These are phyloP conservation scores for Thecocarcelia acutangulata DNA, from an alignment of 2,888 invertebrate genomes.

Conservation along the genomic window DNA sequence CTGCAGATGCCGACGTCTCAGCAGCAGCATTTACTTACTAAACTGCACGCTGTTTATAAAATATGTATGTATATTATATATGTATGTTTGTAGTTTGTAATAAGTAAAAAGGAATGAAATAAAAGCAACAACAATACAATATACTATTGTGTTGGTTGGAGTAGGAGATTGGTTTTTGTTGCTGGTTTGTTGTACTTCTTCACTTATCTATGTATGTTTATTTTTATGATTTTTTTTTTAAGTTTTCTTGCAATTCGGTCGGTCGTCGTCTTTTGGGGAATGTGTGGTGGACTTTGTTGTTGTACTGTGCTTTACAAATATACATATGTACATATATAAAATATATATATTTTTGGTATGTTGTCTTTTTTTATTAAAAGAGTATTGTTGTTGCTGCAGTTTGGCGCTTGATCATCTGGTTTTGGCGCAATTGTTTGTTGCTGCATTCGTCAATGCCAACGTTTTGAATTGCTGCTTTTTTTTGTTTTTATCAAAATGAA, in stretches of 20 bases:
- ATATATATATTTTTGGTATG: conserved; percentile 37
- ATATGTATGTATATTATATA: conserved; percentile 1
- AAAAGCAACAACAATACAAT: conserved; percentile 27
- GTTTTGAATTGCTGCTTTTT: conserved; percentile 46
- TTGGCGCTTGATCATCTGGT: conserved; percentile 73
- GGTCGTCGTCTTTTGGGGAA: conserved; percentile 69
- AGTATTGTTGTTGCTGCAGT: conserved; percentile 64
- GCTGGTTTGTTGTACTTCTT: conserved; percentile 70
- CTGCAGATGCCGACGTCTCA: conserved; percentile 39
- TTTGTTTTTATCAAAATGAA: conserved; percentile 12
- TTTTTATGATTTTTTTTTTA: conserved; percentile 9
- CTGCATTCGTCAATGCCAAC: conserved; percentile 43
- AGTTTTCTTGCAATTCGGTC: conserved; percentile 36
- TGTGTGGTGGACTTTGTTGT: conserved; percentile 63
- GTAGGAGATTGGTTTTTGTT: conserved; percentile 19
- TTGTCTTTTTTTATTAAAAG: conserved; percentile 42
- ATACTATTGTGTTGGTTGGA: conserved; percentile 5
- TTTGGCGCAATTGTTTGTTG: conserved; percentile 71
- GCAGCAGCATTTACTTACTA: conserved; percentile 46
- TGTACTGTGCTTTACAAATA: conserved; percentile 34
- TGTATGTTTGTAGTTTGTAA: background rate
- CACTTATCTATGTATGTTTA: conserved; percentile 58
- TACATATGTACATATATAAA: too few relatives aligned
- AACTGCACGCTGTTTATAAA: conserved; percentile 58
- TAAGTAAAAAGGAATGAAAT: conserved; percentile 43